Evolutionary conservation across 1,140 invertebrate species (phyloP), one percentile per base, ranked within the genome.

Genomic region (Rhynchophorus ferrugineus): DNA sequence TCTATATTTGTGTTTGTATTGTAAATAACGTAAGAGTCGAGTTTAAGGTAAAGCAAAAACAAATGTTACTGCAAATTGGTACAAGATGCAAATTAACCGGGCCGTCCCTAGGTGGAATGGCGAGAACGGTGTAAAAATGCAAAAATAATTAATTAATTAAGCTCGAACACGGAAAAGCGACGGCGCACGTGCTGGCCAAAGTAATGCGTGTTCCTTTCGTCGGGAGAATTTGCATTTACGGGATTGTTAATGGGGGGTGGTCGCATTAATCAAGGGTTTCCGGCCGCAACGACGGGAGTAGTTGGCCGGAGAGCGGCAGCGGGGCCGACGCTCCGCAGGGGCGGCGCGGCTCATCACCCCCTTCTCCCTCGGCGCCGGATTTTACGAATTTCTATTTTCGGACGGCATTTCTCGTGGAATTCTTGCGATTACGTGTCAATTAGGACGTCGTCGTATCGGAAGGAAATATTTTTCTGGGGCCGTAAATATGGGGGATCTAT

Each of bases 161-260:
- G 11, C 24, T 11, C 5, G 11, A 29, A 29, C 24, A 29, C 11
- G 24, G 24, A 29, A 29, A 29, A 5, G 24, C 11, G 24, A 5
- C 11, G 24, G 5, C 24, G 24, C 24, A 5, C 5, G 24, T 11
- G 24, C 11, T 11, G 24, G 37, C 18, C 5, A 13, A 38, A 38
- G 13, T 38, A 44, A 44, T 14, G 42, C 42, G 20, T 54, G 44
- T 54, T 49, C 52, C 52, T 49, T 49, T 49, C 44, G 16, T 44
- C 48, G 42, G 35, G 43, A 29, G 48, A 29, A 59, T 59, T 59
- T 59, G 58, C 58, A 59, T 59, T 59, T 59, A 59, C 63, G 57
- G 60, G 61, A 65, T 57, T 62, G 61, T 65, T 63, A 65, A 65
- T 63, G 63, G 56, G 60, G 61, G 63, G 61, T 62, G 60, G 61